Base-by-base conservation (phyloP, 2,113 vertebrate species). In the Garra rufa region DNA sequence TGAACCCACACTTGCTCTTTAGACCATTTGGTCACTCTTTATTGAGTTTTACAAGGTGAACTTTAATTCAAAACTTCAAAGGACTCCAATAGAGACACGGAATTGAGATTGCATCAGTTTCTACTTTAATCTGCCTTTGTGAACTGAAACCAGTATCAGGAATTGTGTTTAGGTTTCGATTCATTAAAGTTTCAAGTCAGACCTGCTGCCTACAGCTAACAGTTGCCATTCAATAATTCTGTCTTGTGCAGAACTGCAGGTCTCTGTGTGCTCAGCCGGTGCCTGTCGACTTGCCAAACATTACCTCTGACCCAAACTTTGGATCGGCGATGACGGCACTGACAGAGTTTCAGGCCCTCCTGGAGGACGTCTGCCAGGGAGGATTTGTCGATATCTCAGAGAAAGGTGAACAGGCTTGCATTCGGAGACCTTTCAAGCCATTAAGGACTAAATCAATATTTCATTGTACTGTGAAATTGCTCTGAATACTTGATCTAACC, bases 371-470 rank as follows among this genome's bases (percentile, higher is more conserved):
- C 46, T 94, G 90, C 79, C 93, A 94, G 77, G 92, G 88, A 15
- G 93, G 93, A 67, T 93, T 93, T 79, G 86, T 90, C 76, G 89
- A 89, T 89, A 94, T 95, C 87, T 93, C 92, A 1, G 92, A 95
- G 81, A 93, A 52, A 93, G 93, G 94, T 94, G 46, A 44, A 74
- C 21, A 65, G 6, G 19, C 34, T 19, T 38, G 48, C 21, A 11
- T 59, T 44, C 34, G 43, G 26, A 59, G 30, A 28, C 21, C 6
- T 52, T 74, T 24, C 15, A 77, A 78, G 9, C 74, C 46, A 52
- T 17, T n/a, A 46, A 52, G 7, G 9, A 38, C 50, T 43, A 41
- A 61, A 78, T 82, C 10, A 14, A 55, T 6, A n/a, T 26, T 24
- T 55, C 1, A 26, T 17, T 78, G 52, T 24, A 8, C 24, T 41